These are phyloP conservation scores for Ophion obscuratus DNA, from an alignment of 2,888 invertebrate genomes.

Conservation along the genomic window DNA sequence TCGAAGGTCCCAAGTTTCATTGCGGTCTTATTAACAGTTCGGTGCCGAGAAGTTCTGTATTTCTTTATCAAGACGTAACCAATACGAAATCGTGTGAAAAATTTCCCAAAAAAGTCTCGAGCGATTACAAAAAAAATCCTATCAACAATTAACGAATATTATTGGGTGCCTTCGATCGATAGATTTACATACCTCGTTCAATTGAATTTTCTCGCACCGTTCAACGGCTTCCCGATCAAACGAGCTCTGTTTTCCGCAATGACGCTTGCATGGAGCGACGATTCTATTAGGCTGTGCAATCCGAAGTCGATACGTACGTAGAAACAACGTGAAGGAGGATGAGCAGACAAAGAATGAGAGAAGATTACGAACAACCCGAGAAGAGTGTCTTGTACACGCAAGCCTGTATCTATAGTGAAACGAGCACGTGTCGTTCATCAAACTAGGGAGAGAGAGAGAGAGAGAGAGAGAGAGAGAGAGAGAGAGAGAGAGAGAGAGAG, in stretches of 20 bases:
- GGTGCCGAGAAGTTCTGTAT: too few relatives aligned
- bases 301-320: conserved; percentile 42
- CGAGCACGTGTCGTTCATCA: conserved; percentile 66
- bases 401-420: conserved; percentile 46
- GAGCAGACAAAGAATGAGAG: conserved; percentile 38
- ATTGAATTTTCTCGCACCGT: not conserved
- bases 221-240: not conserved
- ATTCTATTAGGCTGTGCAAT: conserved; percentile 21
- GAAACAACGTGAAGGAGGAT: conserved; percentile 45
- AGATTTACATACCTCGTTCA: not conserved
- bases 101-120: not conserved
- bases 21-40: too few relatives aligned
- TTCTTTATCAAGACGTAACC: too few relatives aligned
- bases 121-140: not conserved
- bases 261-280: conserved; percentile 35
- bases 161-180: not conserved
- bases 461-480: conserved; percentile 17
- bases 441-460: conserved; percentile 34
- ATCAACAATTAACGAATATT: not conserved
- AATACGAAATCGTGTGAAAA: not conserved
- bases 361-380: conserved; percentile 38
- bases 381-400: conserved; percentile 47
- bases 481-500: conserved; percentile 28
- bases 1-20: too few relatives aligned
- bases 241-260: not conserved